phyloP scores from a whole-genome alignment of 2,113 vertebrate species.

The Pelobates fuscus region DNA sequence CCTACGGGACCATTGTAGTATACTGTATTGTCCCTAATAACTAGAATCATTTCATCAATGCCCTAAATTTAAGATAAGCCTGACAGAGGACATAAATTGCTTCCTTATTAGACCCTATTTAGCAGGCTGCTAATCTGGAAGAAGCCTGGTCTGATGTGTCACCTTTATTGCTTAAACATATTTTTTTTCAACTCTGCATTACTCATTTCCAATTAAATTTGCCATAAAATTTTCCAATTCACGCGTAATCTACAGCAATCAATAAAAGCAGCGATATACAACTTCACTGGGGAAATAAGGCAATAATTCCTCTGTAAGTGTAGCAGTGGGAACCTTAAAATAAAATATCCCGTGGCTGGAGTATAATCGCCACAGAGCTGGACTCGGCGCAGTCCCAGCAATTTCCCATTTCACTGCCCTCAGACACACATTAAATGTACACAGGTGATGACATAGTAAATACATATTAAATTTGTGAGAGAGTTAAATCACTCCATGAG shows the following conservation, averaged over 20 bases:
- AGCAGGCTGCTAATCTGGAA: neutral
- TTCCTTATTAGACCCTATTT: constrained; percentile 15
- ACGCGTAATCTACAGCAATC: constrained; percentile 28
- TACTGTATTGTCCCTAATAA: constrained; percentile 4
- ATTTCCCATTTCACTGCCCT: neutral
- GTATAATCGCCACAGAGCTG: neutral
- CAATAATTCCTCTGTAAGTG: constrained; percentile 18
- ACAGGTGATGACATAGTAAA: neutral
- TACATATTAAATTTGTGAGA: neutral
- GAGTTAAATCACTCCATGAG: too few species aligned
- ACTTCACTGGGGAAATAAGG: neutral
- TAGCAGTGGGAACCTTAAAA: constrained; percentile 34
- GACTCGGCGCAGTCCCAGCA: neutral
- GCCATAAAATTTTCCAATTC: constrained; percentile 37
- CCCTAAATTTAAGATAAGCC: neutral
- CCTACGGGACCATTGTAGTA: neutral
- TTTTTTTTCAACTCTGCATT: constrained; percentile 27
- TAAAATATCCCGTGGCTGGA: neutral
- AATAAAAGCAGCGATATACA: constrained; percentile 42
- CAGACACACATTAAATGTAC: too few species aligned
- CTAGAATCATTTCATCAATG: neutral
- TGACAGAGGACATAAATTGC: constrained; percentile 13
- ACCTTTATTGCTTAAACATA: constrained; percentile 25
- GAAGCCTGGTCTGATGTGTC: neutral
- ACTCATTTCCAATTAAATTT: constrained; percentile 49